Evolutionary conservation across 1,140 invertebrate species (phyloP).

Genomic region (Cephus cinctus): DNA sequence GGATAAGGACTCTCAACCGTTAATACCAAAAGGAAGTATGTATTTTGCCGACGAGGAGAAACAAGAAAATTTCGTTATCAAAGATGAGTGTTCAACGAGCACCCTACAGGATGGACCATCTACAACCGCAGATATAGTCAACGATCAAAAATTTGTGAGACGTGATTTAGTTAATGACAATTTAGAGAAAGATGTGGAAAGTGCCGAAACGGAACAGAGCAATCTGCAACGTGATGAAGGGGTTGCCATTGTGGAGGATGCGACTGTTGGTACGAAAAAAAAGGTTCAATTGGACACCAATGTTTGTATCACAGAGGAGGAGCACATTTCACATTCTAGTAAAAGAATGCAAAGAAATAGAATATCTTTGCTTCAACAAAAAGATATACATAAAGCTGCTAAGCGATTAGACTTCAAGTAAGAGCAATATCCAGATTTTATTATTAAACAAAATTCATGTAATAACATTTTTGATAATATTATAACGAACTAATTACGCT

Average conservation of each 20-base stretch:
- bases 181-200: constrained; percentile 2
- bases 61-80: background rate
- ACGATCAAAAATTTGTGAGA: constrained; percentile 4
- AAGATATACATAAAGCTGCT: constrained; percentile 38
- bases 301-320: too few relatives aligned
- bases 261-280: too few relatives aligned
- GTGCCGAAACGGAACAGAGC: background rate
- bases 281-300: too few relatives aligned
- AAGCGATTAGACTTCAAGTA: constrained; percentile 47
- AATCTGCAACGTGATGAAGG: too few relatives aligned
- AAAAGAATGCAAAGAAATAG: constrained; percentile 25
- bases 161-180: background rate
- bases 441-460: background rate
- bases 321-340: constrained; percentile 14
- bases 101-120: too few relatives aligned
- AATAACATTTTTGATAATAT: constrained; percentile 5
- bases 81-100: background rate
- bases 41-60: constrained; percentile 25
- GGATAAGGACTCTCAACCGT: constrained; percentile 45
- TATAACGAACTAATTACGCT: constrained; percentile 14
- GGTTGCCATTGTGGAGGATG: constrained; percentile 11
- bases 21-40: constrained; percentile 35
- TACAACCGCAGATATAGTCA: too few relatives aligned
- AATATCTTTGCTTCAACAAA: constrained; percentile 36
- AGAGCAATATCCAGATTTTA: constrained; percentile 5